Base-by-base conservation (phyloP, 1,140 invertebrate genomes). In the Heliconius nattereri region DNA sequence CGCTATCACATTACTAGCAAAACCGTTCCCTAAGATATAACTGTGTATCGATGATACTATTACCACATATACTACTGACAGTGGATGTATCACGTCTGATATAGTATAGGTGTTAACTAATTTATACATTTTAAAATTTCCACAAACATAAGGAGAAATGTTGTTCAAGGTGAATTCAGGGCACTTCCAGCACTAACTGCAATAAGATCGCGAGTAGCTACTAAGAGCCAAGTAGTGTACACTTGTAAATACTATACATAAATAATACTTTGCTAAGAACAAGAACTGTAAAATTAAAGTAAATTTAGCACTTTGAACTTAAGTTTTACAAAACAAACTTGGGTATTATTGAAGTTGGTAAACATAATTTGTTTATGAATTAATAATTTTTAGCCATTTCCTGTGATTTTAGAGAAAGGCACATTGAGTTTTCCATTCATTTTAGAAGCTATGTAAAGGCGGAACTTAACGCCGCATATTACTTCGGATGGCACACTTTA, bases 201-300 rank as follows among this genome's bases (percentile, higher is more conserved):
- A 66, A 66, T 29, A 66, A 66, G 60, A 66, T 60, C 57, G n/a
- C 57, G 57, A 26, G n/a, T 54, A n/a, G 7, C 2, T 29, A 66
- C 60, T 66, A 29, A 66, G 29, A 66, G 60, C 60, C 60, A 66
- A 66, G 60, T 66, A 66, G 60, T 66, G 26, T 29, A 29, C 60
- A 29, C 0, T 23, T 29, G 60, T 29, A 66, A 66, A 66, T 66
- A 29, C 26, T 66, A 26, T 29, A 66, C 60, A 66, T 66, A 66
- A 66, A 66, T 66, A 66, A 66, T 66, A 66, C 60, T 66, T 66
- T 66, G 26, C 11, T 66, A 60, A 66, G 60, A 66, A 66, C 60
- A 26, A 26, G 11, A 26, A 66, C 60, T 66, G 60, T 26, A 66
- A 29, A 66, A 66, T 66, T 66, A 66, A 29, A 66, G 60, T 66